Base-by-base conservation (phyloP, 2,797 vertebrate genomes). In the Paratrypauchen microcephalus region DNA sequence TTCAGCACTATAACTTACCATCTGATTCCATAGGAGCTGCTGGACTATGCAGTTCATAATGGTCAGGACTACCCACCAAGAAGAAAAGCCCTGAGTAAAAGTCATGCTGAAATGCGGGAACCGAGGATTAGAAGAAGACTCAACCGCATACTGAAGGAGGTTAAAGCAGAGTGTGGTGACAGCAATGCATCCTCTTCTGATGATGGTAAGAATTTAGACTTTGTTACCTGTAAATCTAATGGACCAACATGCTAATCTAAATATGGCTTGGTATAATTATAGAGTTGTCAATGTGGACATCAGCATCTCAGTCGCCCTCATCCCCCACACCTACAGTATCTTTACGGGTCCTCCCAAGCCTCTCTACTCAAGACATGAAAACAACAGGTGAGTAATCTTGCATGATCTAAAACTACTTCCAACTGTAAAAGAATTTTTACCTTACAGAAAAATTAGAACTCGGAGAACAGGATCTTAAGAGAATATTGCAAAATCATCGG, bases 281-380 rank as follows among this genome's bases (percentile, higher is more conserved):
- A 94, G 94, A 94, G 60, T 64, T 91, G 24, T 82, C 87, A 1
- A 82, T 85, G 26, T 94, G 92, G 93, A 87, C 88, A 50, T 82
- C 90, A 11, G 81, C 93, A 85, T 81, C 95, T 80, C 91, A 94
- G 83, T 92, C 96, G 70, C 87, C 93, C 63, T 74, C 94, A 71
- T 90, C 96, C 86, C 91, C 93, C 71, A 95, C 94, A 59, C 90
- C 95, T 47, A 94, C 93, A 0, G 82, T 97, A 69, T 93, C 96
- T 8, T 92, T 98, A 70, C 93, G 95, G 88, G 94, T 96, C 75
- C 91, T 98, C 69, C 96, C 97, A 64, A 99, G 95, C 0, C 92
- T 99, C 68, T 97, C 94, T 56, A 97, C 97, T 19, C 92, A 92
- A 72, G 98, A 99, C 88, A 99, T 99, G 97, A 99, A 96, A 91